Conservation (phyloP, 2,888 invertebrate species). For the Clivina fossor region DNA sequence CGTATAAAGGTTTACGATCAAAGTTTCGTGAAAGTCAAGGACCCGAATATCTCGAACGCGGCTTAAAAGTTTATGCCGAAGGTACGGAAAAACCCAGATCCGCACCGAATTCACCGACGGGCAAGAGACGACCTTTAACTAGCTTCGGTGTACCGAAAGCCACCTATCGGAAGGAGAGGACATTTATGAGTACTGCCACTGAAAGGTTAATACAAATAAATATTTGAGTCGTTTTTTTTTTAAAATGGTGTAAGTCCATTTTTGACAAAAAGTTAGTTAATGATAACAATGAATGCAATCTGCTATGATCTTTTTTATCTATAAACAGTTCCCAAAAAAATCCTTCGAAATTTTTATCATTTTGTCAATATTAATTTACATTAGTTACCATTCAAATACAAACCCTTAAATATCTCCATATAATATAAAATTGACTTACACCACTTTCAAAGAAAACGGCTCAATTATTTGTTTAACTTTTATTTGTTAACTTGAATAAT, state of each 20-base stretch:
- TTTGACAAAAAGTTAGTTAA: too few relatives aligned
- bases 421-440: too few relatives aligned
- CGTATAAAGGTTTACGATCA: constrained; percentile 73
- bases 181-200: constrained; percentile 47
- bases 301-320: too few relatives aligned
- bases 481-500: too few relatives aligned
- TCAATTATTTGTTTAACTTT: too few relatives aligned
- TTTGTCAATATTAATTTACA: too few relatives aligned
- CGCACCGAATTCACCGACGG: constrained; percentile 68
- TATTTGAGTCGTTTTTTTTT: not conserved
- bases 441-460: too few relatives aligned
- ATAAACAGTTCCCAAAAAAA: too few relatives aligned
- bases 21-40: constrained; percentile 57
- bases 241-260: not conserved
- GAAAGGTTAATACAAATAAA: constrained; percentile 45
- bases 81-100: constrained; percentile 58
- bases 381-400: too few relatives aligned
- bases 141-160: constrained; percentile 49
- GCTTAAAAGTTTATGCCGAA: constrained; percentile 40
- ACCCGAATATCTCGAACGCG: constrained; percentile 49
- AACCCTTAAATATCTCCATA: too few relatives aligned
- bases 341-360: not conserved
- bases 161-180: constrained; percentile 51
- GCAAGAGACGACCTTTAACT: constrained; percentile 55
- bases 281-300: too few relatives aligned